Base-by-base conservation (phyloP, 2,113 vertebrate genomes). In the Crocuta crocuta region DNA sequence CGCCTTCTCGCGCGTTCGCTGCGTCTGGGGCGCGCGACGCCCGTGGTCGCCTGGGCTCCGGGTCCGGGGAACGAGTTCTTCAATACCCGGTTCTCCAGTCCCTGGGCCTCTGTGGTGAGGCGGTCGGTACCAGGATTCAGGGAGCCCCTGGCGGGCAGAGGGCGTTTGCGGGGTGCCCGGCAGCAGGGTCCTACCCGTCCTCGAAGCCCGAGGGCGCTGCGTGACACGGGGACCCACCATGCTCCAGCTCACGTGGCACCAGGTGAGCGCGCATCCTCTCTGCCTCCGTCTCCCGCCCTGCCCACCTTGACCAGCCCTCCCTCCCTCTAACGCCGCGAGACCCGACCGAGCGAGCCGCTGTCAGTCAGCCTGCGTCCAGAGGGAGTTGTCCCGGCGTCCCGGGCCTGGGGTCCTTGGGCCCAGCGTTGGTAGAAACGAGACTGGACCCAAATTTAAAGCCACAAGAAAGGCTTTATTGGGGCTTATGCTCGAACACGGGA, bases 21-120 rank as follows among this genome's bases (percentile, higher is more conserved):
- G 83, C 0, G 10, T 21, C 12, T 5, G 43, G 3, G 21, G 43
- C 0, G 17, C 6, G 8, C 5, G 2, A 65, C 35, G 3, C 55
- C 55, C 0, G 87, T 33, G 7, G 53, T 23, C 19, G 7, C 8
- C 9, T 21, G 23, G 43, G 31, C 23, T 65, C 13, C 4, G 9
- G 28, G 55, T 48, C 28, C 9, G 4, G 45, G 45, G 58, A 24
- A 39, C 23, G 66, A 13, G 1, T 76, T 78, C 43, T 48, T 24
- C 12, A 23, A n/a, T 23, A 4, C 5, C 43, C 3, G 43, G 4
- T 58, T 70, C 24, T 31, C 10, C 35, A 45, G 10, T 31, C n/a
- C 7, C 24, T 43, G 24, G 66, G n/a, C 33, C 39, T 55, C 66
- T 26, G 82, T 19, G 65, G 50, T 61, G 50, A 88, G 26, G 2